phyloP scores from a whole-genome alignment of 2,888 invertebrate species.

The Andrena camellia region DNA sequence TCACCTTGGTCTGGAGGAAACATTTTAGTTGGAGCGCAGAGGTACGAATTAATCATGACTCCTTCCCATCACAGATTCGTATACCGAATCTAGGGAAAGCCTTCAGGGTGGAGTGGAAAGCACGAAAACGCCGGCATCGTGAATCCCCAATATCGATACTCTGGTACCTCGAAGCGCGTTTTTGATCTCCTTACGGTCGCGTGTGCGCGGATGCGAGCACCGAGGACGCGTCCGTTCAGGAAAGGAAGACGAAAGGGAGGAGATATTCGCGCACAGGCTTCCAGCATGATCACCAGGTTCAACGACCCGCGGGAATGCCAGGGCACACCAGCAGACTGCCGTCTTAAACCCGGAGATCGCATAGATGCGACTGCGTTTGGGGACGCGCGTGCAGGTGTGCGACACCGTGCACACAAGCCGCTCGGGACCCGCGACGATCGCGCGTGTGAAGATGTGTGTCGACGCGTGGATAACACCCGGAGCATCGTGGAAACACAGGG shows the following conservation, averaged over 20 bases:
- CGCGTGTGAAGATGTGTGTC: constrained; percentile 38
- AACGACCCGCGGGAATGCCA: constrained; percentile 75
- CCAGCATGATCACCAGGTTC: constrained; percentile 64
- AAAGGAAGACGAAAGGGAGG: constrained; percentile 64
- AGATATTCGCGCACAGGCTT: constrained; percentile 66
- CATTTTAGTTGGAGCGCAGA: no score
- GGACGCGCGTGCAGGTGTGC: constrained; percentile 40
- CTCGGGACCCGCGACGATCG: constrained; percentile 32
- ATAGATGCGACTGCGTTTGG: constrained; percentile 56
- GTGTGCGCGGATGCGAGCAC: constrained; percentile 26
- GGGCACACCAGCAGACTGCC: constrained; percentile 69
- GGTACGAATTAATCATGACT: background rate
- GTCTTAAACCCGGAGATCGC: constrained; percentile 72
- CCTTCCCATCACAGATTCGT: background rate
- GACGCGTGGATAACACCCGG: constrained; percentile 21
- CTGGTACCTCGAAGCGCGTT: constrained; percentile 26
- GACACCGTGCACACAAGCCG: background rate
- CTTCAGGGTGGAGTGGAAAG: background rate
- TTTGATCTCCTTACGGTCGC: constrained; percentile 32
- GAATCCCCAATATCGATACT: constrained; percentile 15
- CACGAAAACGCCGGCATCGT: background rate
- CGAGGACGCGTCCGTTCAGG: constrained; percentile 54
- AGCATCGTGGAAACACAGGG: constrained; percentile 24
- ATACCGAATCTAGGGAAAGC: background rate
- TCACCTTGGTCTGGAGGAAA: no score